These are phyloP conservation scores for Piliocolobus tephrosceles DNA, from an alignment of 2,113 vertebrate genomes.

Conservation along the genomic window DNA sequence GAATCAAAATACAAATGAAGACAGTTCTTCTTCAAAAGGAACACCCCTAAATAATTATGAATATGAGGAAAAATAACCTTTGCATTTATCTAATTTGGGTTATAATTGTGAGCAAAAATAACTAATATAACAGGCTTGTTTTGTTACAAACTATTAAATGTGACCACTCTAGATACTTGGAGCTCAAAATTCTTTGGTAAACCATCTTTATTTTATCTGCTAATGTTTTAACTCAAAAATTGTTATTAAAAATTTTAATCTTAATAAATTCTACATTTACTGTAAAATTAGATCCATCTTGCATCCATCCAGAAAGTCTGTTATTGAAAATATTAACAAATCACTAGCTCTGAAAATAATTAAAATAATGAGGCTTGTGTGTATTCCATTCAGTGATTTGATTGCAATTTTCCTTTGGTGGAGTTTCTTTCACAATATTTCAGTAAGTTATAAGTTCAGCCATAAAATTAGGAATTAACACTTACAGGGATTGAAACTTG, in stretches of 20 bases:
- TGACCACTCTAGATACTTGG: background rate
- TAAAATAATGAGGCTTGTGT: constrained; percentile 11
- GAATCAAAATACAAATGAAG: background rate
- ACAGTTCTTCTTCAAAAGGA: background rate
- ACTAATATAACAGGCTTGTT: background rate
- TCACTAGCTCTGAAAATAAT: background rate
- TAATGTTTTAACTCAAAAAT: background rate
- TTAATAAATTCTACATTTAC: background rate
- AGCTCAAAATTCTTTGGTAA: background rate
- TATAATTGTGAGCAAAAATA: background rate
- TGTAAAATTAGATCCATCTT: background rate
- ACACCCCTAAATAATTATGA: background rate
- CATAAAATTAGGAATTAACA: background rate
- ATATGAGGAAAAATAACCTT: background rate
- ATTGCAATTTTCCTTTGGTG: background rate
- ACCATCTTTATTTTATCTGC: background rate
- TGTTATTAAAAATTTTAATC: background rate
- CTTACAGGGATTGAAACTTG: background rate
- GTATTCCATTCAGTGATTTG: background rate
- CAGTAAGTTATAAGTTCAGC: background rate
- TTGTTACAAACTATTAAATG: background rate
- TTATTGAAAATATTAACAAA: constrained; percentile 3
- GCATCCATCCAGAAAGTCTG: background rate
- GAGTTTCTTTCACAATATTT: constrained; percentile 6
- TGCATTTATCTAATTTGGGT: background rate